Conservation (phyloP, 2,888 invertebrate genomes). For the Meliscaeva auricollis region DNA sequence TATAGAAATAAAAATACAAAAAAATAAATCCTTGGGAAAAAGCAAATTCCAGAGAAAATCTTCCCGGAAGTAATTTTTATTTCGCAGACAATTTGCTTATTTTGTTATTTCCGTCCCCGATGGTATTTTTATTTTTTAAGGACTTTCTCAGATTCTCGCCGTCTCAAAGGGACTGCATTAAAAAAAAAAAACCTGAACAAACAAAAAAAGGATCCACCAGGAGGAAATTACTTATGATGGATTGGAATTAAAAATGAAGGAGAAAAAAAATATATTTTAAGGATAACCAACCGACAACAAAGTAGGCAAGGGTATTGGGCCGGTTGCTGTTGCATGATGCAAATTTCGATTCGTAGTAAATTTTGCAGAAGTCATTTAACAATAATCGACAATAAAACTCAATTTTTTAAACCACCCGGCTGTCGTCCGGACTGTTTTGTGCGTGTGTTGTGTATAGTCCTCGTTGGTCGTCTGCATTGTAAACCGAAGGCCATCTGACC, state of each 20-base stretch:
- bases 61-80: conserved; percentile 84
- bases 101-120: conserved; percentile 83
- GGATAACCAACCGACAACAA: conserved; percentile 1
- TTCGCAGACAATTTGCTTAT: conserved; percentile 84
- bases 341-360: conserved; percentile 75
- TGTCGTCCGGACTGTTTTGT: conserved; percentile 4
- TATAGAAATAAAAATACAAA: conserved; percentile 25
- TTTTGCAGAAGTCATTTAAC: conserved; percentile 78
- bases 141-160: conserved; percentile 38
- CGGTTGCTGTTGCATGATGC: conserved; percentile 39
- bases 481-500: conserved; percentile 67
- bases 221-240: conserved; percentile 76
- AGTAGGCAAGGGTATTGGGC: background rate
- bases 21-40: conserved; percentile 58
- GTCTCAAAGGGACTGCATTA: conserved; percentile 44
- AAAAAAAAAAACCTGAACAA: conserved; percentile 12
- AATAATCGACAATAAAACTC: conserved; percentile 76
- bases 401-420: conserved; percentile 56
- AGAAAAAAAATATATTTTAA: conserved; percentile 28
- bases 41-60: conserved; percentile 65
- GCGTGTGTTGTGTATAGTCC: conserved; percentile 28
- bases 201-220: conserved; percentile 44
- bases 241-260: conserved; percentile 74
- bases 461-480: conserved; percentile 36
- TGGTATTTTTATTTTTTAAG: conserved; percentile 57